Evolutionary conservation across 2,888 invertebrate species (phyloP).

Genomic region (Sphaeridia pumilis): DNA sequence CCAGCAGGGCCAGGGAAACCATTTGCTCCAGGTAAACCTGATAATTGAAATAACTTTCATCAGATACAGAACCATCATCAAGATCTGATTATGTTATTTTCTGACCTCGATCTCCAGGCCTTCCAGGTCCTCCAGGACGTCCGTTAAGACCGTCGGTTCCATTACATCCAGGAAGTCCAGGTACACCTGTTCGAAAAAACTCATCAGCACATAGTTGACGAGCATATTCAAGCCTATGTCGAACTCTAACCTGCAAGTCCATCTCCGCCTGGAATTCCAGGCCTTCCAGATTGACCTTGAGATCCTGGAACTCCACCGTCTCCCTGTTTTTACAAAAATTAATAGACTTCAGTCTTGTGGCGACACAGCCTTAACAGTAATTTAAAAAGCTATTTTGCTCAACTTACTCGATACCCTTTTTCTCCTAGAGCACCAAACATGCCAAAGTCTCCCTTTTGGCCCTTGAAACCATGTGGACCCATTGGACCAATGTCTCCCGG

Average conservation of each 20-base stretch:
- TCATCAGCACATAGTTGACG: too few relatives aligned
- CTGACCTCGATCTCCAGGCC: slow-evolving; percentile 15
- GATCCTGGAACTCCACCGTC: too few relatives aligned
- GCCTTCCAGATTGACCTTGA: too few relatives aligned
- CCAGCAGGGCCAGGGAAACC: slow-evolving; percentile 44
- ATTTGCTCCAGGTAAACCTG: slow-evolving; percentile 17
- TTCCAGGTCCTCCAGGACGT: slow-evolving; percentile 39
- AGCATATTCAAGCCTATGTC: too few relatives aligned
- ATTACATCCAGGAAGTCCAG: slow-evolving; percentile 30
- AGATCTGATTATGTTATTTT: background rate
- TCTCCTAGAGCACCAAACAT: slow-evolving; percentile 66
- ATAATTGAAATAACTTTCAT: background rate
- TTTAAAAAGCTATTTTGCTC: too few relatives aligned
- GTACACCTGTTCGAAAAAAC: slow-evolving; percentile 21
- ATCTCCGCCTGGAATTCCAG: too few relatives aligned
- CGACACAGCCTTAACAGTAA: too few relatives aligned
- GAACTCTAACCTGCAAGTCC: too few relatives aligned
- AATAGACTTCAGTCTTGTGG: too few relatives aligned
- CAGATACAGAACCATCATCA: too few relatives aligned
- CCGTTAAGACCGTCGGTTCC: slow-evolving; percentile 71
- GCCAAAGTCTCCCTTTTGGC: slow-evolving; percentile 69
- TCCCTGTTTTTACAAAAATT: too few relatives aligned
- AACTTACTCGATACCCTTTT: slow-evolving; percentile 73
- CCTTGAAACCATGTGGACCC: slow-evolving; percentile 54
- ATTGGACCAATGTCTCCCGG: slow-evolving; percentile 59